phyloP scores from a whole-genome alignment of 1,140 invertebrate species.

The Maniola jurtina region DNA sequence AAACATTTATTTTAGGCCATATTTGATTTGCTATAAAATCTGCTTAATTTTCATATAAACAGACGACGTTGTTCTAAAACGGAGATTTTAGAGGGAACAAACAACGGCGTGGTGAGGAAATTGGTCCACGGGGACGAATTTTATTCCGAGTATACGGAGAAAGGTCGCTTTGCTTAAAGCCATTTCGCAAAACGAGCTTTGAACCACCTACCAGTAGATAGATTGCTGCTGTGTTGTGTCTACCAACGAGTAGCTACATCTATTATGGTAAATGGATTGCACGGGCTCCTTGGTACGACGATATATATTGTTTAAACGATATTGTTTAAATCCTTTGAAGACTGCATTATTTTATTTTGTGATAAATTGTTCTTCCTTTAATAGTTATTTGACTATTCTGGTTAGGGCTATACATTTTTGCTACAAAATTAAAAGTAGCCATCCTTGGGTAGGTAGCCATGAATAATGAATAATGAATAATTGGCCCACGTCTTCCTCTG shows the following conservation, averaged over 20 bases:
- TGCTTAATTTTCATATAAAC: constrained; percentile 5
- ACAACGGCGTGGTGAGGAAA: constrained; percentile 4
- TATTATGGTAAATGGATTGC: neutral
- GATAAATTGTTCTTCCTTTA: too few species aligned
- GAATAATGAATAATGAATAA: too few species aligned
- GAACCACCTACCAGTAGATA: constrained; percentile 3
- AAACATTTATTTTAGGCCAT: neutral
- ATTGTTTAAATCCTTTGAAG: too few species aligned
- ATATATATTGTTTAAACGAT: too few species aligned
- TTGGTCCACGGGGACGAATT: constrained; percentile 14
- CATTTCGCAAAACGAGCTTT: constrained; percentile 2
- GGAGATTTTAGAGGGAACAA: neutral
- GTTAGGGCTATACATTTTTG: too few species aligned
- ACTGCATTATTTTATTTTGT: too few species aligned
- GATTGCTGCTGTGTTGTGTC: neutral
- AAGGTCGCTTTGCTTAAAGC: constrained; percentile 14
- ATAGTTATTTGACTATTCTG: too few species aligned
- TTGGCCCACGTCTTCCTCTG: too few species aligned
- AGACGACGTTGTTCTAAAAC: neutral
- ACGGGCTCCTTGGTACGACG: neutral
- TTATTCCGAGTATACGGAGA: constrained; percentile 7
- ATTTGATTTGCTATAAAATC: neutral
- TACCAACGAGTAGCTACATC: neutral
- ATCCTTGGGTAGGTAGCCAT: too few species aligned
- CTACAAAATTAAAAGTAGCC: too few species aligned